A percentile compares a stretch with the other conserved stretches of the same genome.
Conservation (phyloP, 1,140 invertebrate species). For the Pseudomyrmex concolor region DNA sequence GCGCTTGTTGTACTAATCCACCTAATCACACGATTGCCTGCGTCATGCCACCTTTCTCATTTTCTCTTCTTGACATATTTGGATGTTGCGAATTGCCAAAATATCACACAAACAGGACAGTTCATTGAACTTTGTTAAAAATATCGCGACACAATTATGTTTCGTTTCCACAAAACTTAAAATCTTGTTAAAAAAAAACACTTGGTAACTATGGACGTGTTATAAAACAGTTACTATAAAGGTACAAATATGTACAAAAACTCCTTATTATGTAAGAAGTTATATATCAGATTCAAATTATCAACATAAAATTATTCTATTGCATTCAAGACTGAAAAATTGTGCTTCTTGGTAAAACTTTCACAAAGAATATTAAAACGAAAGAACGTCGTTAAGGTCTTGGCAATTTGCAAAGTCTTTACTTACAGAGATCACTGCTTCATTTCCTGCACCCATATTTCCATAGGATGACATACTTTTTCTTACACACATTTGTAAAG, state of each 20-base stretch:
- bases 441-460: slow-evolving; percentile 75
- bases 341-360: not conserved
- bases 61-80: slow-evolving; percentile 66
- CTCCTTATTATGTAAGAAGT: too few relatives aligned
- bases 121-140: not conserved
- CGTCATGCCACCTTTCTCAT: slow-evolving; percentile 74
- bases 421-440: slow-evolving; percentile 82
- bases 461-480: slow-evolving; percentile 74
- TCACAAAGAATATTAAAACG: not conserved
- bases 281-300: too few relatives aligned
- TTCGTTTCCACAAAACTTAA: too few relatives aligned
- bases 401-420: slow-evolving; percentile 82
- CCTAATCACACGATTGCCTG: slow-evolving; percentile 71
- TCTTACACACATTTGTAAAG: slow-evolving; percentile 82
- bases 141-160: not conserved
- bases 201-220: too few relatives aligned
- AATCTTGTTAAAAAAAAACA: too few relatives aligned
- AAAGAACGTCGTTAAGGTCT: slow-evolving; percentile 54
- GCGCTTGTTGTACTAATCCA: slow-evolving; percentile 74
- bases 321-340: slow-evolving; percentile 6
- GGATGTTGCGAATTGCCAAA: slow-evolving; percentile 78
- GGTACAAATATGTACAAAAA: too few relatives aligned
- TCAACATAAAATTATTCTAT: too few relatives aligned
- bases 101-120: not conserved
- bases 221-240: too few relatives aligned